Base-by-base conservation (phyloP, 30 jellyfish, hydroid and myxozoan genomes). In the Aurelia sp. region DNA sequence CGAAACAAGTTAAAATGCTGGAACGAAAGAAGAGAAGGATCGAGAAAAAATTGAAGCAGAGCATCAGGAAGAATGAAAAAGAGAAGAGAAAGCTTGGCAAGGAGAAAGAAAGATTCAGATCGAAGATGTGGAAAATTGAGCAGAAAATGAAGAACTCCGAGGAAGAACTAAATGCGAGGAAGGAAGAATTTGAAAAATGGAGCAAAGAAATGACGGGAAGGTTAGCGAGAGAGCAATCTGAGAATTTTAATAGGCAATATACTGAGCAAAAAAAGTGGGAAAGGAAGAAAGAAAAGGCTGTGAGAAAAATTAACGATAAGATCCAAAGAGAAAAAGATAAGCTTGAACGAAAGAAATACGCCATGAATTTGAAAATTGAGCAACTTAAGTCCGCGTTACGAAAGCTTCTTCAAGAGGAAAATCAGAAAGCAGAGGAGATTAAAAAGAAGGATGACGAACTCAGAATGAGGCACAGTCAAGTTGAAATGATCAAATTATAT, bases 121-220 rank as follows among this genome's bases (percentile, higher is more conserved):
- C 22, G 1, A 52, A 48, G 55, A 58, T 24, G 73, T 41, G 31
- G 66, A 51, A 70, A 21, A 50, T 81, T 0, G 80, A 83, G 47
- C 2, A 3, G 31, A 72, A 81, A 51, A 15, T 52, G 44, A 52
- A 38, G 30, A 19, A 62, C 9, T 53, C 58, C 15, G 83, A 76
- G 50, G 82, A 53, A 38, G 78, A 57, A 31, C 51, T 68, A 12
- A 77, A 69, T 18, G 58, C 38, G 15, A 72, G 69, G 31, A 63
- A 55, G 8, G 85, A 75, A 58, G 86, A 68, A 8, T 76, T 72
- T 76, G 92, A 66, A 30, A 51, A 52, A 48, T 81, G 85, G 86
- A 81, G 58, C 27, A 79, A 62, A n/a, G 86, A 74, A 30, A 63
- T 51, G 61, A 73, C 30, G 67, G 62, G 61, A 24, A 73, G 74